Percentiles rank a stretch among this genome's conserved stretches.
Evolutionary conservation across 2,113 vertebrate species (phyloP).

Genomic region (Pagrus major): DNA sequence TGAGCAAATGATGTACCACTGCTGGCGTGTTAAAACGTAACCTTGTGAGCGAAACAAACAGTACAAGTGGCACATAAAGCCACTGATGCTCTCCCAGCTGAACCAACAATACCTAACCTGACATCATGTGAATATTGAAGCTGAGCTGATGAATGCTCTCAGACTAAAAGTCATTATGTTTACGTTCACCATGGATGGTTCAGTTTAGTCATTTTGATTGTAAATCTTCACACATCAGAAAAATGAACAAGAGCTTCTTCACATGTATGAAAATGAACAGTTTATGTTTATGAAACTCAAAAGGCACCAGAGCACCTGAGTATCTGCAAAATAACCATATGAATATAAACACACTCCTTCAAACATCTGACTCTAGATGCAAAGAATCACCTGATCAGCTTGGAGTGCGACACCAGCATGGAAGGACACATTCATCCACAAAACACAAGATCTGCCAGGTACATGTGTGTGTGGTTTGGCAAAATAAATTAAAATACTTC

Average conservation of each 20-base stretch:
- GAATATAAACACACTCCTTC: constrained; percentile 2
- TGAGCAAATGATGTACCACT: background rate
- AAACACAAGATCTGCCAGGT: constrained; percentile 29
- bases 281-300: background rate
- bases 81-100: background rate
- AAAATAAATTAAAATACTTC: constrained; percentile 9
- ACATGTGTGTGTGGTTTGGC: constrained; percentile 49
- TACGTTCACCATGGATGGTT: background rate
- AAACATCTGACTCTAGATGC: background rate
- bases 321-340: constrained; percentile 11
- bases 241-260: background rate
- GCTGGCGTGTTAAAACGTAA: background rate
- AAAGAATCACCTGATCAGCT: background rate
- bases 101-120: background rate
- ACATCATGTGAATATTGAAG: background rate
- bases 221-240: background rate
- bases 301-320: constrained; percentile 8
- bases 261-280: background rate
- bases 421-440: background rate
- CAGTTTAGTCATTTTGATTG: background rate
- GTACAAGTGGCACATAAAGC: background rate
- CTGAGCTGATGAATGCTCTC: background rate
- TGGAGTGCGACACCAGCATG: constrained; percentile 20
- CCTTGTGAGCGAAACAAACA: background rate
- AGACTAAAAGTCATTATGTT: background rate